Evolutionary conservation across 2,888 invertebrate species (phyloP).

Genomic region (Slavum lentiscoides): DNA sequence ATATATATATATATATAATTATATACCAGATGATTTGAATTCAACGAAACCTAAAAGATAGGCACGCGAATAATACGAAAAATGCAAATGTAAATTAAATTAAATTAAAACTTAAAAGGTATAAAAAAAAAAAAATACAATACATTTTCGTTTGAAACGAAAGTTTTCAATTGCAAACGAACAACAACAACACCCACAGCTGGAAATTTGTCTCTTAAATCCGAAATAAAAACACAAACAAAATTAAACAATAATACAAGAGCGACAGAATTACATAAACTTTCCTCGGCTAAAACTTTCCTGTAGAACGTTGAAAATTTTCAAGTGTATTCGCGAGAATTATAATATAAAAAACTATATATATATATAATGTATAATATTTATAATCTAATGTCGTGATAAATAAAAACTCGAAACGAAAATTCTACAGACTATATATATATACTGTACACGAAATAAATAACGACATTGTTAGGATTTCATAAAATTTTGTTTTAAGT

Average conservation of each 20-base stretch:
- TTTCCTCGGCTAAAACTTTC: neutral
- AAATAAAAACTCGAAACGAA: no score
- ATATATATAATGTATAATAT: no score
- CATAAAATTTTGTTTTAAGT: neutral
- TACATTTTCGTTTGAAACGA: neutral
- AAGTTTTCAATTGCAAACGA: slow-evolving; percentile 26
- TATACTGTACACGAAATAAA: no score
- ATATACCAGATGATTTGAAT: no score
- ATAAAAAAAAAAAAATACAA: neutral
- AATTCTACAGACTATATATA: no score
- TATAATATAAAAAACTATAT: no score
- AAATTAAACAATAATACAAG: slow-evolving; percentile 13
- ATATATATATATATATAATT: no score
- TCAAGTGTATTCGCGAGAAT: no score
- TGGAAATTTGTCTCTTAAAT: slow-evolving; percentile 1
- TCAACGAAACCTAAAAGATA: no score
- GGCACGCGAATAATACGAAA: neutral
- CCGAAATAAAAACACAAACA: neutral
- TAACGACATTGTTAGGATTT: neutral
- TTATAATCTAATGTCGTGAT: no score
- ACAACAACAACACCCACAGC: neutral
- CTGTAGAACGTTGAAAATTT: no score
- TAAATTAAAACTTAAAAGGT: neutral
- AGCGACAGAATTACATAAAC: neutral
- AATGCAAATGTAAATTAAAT: neutral